phyloP scores from a whole-genome alignment of 2,888 invertebrate genomes.

The Shargacucullia verbasci region DNA sequence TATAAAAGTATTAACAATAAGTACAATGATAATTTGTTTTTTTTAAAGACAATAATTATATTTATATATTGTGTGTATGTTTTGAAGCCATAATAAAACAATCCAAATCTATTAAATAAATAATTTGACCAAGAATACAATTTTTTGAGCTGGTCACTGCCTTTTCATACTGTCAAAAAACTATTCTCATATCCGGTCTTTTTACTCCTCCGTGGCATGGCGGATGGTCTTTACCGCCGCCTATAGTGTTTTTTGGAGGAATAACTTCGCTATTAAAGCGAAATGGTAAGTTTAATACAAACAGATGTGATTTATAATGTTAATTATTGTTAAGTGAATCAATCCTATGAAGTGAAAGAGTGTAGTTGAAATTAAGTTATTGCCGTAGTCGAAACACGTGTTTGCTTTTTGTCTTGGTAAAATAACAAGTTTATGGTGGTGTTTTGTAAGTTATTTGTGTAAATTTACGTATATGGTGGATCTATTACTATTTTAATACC shows the following conservation, averaged over 20 bases:
- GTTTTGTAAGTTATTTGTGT: constrained; percentile 43
- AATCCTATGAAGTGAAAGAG: constrained; percentile 67
- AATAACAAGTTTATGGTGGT: constrained; percentile 26
- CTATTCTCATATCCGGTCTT: constrained; percentile 82
- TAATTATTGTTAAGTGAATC: constrained; percentile 54
- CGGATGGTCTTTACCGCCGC: constrained; percentile 86
- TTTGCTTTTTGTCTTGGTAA: constrained; percentile 47
- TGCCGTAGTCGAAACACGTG: constrained; percentile 62
- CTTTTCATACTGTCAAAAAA: constrained; percentile 73
- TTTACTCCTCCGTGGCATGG: constrained; percentile 89
- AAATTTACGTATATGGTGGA: constrained; percentile 10
- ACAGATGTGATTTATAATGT: constrained; percentile 55
- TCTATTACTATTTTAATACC: background rate
- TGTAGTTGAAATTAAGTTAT: constrained; percentile 39
- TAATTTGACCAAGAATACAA: too few species aligned
- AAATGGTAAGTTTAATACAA: constrained; percentile 82
- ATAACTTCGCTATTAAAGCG: constrained; percentile 84
- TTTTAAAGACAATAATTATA: background rate
- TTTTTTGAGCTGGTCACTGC: constrained; percentile 73
- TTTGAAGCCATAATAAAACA: too few species aligned
- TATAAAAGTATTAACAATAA: too few species aligned
- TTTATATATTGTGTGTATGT: too few species aligned
- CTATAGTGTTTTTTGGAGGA: constrained; percentile 84
- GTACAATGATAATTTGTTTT: too few species aligned
- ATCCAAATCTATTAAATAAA: too few species aligned